Percentiles rank a stretch among this genome's conserved stretches.
phyloP scores from a whole-genome alignment of 30 jellyfish, hydroid and myxozoan genomes.

The Catostylus mosaicus region DNA sequence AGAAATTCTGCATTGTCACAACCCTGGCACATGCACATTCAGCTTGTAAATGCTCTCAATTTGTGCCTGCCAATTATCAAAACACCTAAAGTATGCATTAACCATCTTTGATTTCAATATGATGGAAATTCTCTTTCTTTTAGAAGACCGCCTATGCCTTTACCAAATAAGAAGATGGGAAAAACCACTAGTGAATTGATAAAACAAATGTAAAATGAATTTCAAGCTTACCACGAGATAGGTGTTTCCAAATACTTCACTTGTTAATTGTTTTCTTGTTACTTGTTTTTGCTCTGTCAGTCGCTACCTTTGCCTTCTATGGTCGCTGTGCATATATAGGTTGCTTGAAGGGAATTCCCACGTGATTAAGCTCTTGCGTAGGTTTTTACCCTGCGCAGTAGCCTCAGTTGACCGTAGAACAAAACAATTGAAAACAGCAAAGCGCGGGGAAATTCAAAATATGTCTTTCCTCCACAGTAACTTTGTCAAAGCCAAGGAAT shows the following conservation, averaged over 20 bases:
- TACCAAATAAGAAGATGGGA: background rate
- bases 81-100: too few relatives aligned
- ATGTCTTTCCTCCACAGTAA: too few relatives aligned
- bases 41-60: too few relatives aligned
- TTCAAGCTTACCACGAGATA: background rate
- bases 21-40: too few relatives aligned
- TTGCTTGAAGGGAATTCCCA: background rate
- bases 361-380: background rate
- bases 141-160: background rate
- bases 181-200: background rate
- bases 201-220: background rate
- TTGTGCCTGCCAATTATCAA: too few relatives aligned
- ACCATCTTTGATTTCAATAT: too few relatives aligned
- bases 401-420: background rate
- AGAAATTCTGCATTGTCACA: too few relatives aligned
- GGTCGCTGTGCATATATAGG: background rate
- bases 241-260: background rate
- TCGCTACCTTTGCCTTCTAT: background rate
- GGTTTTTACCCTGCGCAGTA: constrained; percentile 7
- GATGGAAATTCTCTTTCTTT: too few relatives aligned
- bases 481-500: too few relatives aligned
- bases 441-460: background rate
- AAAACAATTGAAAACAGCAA: too few relatives aligned
- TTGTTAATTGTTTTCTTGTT: background rate
- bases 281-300: background rate